A percentile compares a stretch with the other conserved stretches of the same genome.
These are phyloP conservation scores for Calosoma granatense DNA, from an alignment of 1,140 invertebrate species.

Conservation along the genomic window DNA sequence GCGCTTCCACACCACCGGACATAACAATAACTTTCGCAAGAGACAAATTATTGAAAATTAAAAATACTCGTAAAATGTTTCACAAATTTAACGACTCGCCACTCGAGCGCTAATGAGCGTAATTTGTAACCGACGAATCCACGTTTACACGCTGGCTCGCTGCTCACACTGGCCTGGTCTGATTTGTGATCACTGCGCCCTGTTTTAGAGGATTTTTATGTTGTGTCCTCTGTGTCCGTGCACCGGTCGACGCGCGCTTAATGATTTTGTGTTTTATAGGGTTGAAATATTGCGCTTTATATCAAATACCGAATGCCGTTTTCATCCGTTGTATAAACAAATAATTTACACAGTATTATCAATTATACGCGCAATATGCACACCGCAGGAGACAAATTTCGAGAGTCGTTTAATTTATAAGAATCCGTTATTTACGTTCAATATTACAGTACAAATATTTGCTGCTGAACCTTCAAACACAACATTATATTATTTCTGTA, in stretches of 20 bases:
- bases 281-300: neutral
- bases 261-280: neutral
- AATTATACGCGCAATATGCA: too few species aligned
- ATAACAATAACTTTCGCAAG: neutral
- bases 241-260: neutral
- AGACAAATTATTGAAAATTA: slow-evolving; percentile 8
- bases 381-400: too few species aligned
- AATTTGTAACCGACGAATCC: neutral
- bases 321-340: too few species aligned
- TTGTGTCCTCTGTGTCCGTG: neutral
- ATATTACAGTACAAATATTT: too few species aligned
- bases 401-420: too few species aligned
- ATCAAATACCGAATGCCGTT: too few species aligned
- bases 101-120: neutral
- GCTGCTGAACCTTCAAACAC: too few species aligned
- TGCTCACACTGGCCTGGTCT: neutral
- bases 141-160: neutral
- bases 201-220: neutral
- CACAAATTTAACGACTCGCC: neutral
- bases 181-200: neutral
- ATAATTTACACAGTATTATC: too few species aligned
- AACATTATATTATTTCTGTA: too few species aligned
- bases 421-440: too few species aligned
- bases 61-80: slow-evolving; percentile 3
- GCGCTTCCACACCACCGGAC: neutral